Evolutionary conservation across 2,888 invertebrate genomes (phyloP).

Genomic region (Brachypterus glaber): DNA sequence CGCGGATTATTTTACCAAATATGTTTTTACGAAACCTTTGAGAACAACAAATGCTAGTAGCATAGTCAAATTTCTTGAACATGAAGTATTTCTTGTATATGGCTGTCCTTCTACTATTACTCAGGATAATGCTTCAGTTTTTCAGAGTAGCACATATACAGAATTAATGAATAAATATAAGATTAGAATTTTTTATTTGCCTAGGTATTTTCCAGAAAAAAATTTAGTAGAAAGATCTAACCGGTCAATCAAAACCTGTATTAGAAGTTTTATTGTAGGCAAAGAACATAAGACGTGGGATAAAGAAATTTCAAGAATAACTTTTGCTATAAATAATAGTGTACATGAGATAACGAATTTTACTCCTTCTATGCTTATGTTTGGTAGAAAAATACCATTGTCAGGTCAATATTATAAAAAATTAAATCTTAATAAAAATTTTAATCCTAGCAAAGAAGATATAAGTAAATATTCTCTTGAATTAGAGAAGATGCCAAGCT

Average conservation of each 20-base stretch:
- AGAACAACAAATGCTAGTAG: slow-evolving; percentile 7
- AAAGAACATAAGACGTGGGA: slow-evolving; percentile 23
- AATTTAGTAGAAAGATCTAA: slow-evolving; percentile 27
- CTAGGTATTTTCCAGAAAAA: too few species aligned
- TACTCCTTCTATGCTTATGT: too few species aligned
- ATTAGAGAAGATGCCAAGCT: too few species aligned
- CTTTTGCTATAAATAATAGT: too few species aligned
- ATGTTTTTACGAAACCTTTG: slow-evolving; percentile 10
- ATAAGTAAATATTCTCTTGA: too few species aligned
- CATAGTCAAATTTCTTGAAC: slow-evolving; percentile 12
- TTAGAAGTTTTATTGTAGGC: slow-evolving; percentile 23
- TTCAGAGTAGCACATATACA: slow-evolving; percentile 7
- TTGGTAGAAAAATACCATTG: too few species aligned
- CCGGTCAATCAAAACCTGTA: slow-evolving; percentile 23
- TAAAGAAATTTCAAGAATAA: slow-evolving; percentile 20
- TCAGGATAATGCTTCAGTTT: slow-evolving; percentile 12
- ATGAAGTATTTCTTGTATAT: too few species aligned
- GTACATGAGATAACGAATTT: too few species aligned
- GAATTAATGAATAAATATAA: slow-evolving; percentile 8
- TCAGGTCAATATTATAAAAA: too few species aligned
- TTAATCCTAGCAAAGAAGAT: too few species aligned
- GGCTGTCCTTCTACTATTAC: slow-evolving; percentile 9
- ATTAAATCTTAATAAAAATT: too few species aligned
- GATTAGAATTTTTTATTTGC: too few species aligned
- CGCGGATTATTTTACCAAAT: slow-evolving; percentile 15